A percentile compares a stretch with the other conserved stretches of the same genome.
Conservation (phyloP, 2,113 vertebrate species). For the Vombatus ursinus region DNA sequence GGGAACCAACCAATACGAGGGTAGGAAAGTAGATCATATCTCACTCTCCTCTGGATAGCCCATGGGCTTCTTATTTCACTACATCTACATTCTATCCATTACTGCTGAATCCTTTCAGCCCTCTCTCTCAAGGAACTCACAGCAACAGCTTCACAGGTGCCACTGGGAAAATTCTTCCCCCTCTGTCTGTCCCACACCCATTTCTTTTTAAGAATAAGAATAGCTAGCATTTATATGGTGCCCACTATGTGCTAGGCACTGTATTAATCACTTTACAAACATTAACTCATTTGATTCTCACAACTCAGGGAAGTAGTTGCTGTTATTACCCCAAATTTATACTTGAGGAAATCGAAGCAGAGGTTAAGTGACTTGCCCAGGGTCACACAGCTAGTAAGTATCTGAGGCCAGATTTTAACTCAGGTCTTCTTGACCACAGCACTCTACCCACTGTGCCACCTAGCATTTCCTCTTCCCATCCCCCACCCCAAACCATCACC, state of each 20-base stretch:
- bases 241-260: neutral
- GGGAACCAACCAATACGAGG: neutral
- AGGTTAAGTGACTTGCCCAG: neutral
- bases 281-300: neutral
- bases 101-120: neutral
- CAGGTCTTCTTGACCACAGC: too few relatives aligned
- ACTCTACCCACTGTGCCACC: neutral
- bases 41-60: neutral
- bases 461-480: neutral
- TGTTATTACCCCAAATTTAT: neutral
- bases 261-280: neutral
- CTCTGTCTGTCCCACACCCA: neutral
- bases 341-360: neutral
- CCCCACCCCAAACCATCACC: neutral
- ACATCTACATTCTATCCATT: neutral
- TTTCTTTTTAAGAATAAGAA: neutral
- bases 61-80: neutral
- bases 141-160: neutral
- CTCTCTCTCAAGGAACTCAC: neutral
- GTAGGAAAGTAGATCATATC: neutral
- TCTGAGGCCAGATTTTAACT: neutral
- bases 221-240: neutral
- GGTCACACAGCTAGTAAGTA: neutral
- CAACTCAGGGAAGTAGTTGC: neutral
- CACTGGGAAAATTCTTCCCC: neutral